phyloP scores from a whole-genome alignment of 2,888 invertebrate genomes.

The Lepidocyrtinus sp. region DNA sequence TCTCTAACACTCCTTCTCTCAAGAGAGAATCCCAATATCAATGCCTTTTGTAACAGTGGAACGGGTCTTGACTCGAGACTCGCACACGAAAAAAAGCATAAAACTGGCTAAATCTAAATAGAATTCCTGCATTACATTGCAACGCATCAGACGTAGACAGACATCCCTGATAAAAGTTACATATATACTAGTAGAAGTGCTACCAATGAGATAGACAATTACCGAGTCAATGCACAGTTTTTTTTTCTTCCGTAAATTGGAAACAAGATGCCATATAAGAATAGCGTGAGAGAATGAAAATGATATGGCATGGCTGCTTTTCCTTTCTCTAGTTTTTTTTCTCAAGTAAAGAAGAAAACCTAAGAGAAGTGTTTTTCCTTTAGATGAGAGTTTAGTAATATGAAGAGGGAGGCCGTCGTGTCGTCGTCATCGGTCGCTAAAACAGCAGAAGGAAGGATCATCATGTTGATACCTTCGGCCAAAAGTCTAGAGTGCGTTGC shows the following conservation, averaged over 20 bases:
- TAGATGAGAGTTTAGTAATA: background rate
- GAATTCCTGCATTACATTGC: background rate
- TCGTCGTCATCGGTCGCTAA: too few relatives aligned
- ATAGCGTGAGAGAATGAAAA: background rate
- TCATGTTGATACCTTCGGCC: background rate
- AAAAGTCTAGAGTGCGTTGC: background rate
- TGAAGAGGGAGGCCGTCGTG: background rate
- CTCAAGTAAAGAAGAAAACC: background rate
- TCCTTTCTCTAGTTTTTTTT: background rate
- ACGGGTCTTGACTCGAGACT: too few relatives aligned
- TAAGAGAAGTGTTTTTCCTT: background rate
- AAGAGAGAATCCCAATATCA: too few relatives aligned
- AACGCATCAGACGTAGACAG: too few relatives aligned
- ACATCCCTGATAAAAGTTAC: too few relatives aligned
- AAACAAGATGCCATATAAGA: background rate
- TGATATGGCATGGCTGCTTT: background rate
- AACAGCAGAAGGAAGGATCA: background rate
- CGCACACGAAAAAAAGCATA: background rate
- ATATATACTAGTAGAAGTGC: too few relatives aligned
- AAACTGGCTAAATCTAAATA: background rate
- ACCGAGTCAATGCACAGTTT: background rate
- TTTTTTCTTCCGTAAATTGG: background rate
- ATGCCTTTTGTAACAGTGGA: too few relatives aligned
- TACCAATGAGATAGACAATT: background rate
- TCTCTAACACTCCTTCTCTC: too few relatives aligned